phyloP scores from a whole-genome alignment of 2,113 vertebrate species.

The Rhinichthys klamathensis region DNA sequence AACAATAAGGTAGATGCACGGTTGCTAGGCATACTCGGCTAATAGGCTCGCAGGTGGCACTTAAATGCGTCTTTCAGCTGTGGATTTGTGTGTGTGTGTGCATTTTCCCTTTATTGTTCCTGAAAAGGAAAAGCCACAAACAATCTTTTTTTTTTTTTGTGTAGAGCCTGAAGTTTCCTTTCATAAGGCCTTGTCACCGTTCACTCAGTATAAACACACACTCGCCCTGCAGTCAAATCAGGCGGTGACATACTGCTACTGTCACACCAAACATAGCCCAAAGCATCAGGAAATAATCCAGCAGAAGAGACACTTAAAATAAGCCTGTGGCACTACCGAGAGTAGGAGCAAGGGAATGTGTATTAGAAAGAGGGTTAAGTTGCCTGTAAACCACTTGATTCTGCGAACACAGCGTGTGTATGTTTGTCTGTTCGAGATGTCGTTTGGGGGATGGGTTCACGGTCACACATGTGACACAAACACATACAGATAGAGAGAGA shows the following conservation, averaged over 20 bases:
- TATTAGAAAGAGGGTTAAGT: conserved; percentile 18
- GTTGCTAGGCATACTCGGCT: conserved; percentile 28
- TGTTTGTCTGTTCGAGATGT: conserved; percentile 2
- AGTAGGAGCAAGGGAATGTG: background rate
- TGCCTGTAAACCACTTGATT: conserved; percentile 39
- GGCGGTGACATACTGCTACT: conserved; percentile 41
- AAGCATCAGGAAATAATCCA: conserved; percentile 57
- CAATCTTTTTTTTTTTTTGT: background rate
- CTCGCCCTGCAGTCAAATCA: conserved; percentile 40
- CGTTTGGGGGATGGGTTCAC: conserved; percentile 17
- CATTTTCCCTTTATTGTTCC: background rate
- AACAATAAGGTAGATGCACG: conserved; percentile 32
- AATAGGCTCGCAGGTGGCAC: conserved; percentile 50
- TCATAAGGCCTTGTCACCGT: conserved; percentile 32
- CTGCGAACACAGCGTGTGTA: background rate
- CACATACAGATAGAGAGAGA: conserved; percentile 1
- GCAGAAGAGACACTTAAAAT: conserved; percentile 47
- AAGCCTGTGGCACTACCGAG: conserved; percentile 41
- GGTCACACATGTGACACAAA: conserved; percentile 18
- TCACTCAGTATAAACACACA: conserved; percentile 22
- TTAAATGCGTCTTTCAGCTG: conserved; percentile 30
- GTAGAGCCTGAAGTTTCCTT: conserved; percentile 34
- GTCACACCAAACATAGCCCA: conserved; percentile 49
- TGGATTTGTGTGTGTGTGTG: conserved; percentile 27
- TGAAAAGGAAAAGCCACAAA: conserved; percentile 35